Evolutionary conservation across 2,888 invertebrate species (phyloP).

Genomic region (Reticulitermes lucifugus): DNA sequence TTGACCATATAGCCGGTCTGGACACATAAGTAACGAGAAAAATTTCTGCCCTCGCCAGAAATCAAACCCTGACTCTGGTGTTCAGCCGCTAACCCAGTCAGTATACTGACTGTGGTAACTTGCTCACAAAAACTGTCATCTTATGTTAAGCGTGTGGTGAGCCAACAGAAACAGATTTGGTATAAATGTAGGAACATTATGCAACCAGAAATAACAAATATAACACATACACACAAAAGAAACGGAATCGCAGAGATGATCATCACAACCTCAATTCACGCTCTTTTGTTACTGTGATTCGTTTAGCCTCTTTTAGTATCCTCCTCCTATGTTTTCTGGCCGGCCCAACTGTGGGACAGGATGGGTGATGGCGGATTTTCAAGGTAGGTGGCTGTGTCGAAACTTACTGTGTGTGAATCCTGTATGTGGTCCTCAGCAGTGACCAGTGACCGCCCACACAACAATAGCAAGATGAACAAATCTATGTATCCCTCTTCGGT

Average conservation of each 20-base stretch:
- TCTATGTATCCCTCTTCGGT: neutral
- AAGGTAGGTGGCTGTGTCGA: constrained; percentile 12
- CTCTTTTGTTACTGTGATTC: constrained; percentile 33
- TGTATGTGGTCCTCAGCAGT: neutral
- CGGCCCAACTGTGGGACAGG: constrained; percentile 45
- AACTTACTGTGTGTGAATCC: constrained; percentile 40
- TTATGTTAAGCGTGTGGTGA: neutral
- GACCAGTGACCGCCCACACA: constrained; percentile 3
- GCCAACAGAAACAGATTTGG: neutral
- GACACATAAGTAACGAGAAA: too few relatives aligned
- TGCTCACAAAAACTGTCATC: too few relatives aligned
- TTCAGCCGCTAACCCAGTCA: too few relatives aligned
- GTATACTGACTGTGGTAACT: too few relatives aligned
- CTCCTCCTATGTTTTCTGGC: constrained; percentile 17
- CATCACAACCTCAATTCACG: constrained; percentile 18
- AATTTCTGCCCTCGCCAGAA: too few relatives aligned
- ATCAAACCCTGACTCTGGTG: too few relatives aligned
- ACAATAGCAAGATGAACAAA: constrained; percentile 35
- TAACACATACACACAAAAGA: neutral
- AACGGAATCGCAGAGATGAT: constrained; percentile 18
- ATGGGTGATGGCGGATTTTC: constrained; percentile 38
- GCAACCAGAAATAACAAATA: constrained; percentile 9
- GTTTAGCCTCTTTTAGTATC: constrained; percentile 32
- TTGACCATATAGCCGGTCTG: too few relatives aligned
- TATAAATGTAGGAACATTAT: neutral